Conservation (phyloP, 1,140 invertebrate genomes). For the Pararge aegeria region DNA sequence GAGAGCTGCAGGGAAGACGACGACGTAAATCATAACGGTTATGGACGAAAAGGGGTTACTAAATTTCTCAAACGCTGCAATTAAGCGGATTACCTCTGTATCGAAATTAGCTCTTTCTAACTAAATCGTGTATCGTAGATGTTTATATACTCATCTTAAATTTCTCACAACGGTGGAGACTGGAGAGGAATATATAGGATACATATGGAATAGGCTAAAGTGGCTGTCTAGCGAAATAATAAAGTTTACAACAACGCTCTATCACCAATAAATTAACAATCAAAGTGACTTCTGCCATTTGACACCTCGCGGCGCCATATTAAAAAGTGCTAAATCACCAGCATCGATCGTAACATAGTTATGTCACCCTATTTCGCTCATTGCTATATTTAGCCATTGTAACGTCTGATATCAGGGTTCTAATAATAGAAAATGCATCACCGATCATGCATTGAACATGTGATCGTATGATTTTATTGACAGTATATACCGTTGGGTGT, state of each 20-base stretch:
- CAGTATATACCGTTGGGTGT: slow-evolving; percentile 9
- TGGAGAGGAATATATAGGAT: too few relatives aligned
- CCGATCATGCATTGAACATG: slow-evolving; percentile 28
- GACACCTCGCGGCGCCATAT: slow-evolving; percentile 1
- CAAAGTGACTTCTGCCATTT: slow-evolving; percentile 7
- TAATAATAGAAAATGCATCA: slow-evolving; percentile 30
- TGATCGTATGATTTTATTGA: slow-evolving; percentile 17
- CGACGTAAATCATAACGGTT: too few relatives aligned
- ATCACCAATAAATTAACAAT: neutral
- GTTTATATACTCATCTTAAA: too few relatives aligned
- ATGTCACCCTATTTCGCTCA: slow-evolving; percentile 15
- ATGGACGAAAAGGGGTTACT: too few relatives aligned
- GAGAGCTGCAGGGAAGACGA: too few relatives aligned
- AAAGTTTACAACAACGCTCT: neutral
- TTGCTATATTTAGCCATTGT: slow-evolving; percentile 21
- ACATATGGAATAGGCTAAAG: too few relatives aligned
- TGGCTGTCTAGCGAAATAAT: neutral
- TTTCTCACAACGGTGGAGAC: too few relatives aligned
- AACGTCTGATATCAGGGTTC: slow-evolving; percentile 15
- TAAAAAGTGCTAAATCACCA: slow-evolving; percentile 10
- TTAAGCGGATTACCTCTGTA: too few relatives aligned
- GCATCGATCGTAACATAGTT: slow-evolving; percentile 8
- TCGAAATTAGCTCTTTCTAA: too few relatives aligned
- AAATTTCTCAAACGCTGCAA: too few relatives aligned
- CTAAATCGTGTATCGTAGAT: too few relatives aligned